phyloP scores from a whole-genome alignment of 2,888 invertebrate species.

The Lasioglossum figueresi region DNA sequence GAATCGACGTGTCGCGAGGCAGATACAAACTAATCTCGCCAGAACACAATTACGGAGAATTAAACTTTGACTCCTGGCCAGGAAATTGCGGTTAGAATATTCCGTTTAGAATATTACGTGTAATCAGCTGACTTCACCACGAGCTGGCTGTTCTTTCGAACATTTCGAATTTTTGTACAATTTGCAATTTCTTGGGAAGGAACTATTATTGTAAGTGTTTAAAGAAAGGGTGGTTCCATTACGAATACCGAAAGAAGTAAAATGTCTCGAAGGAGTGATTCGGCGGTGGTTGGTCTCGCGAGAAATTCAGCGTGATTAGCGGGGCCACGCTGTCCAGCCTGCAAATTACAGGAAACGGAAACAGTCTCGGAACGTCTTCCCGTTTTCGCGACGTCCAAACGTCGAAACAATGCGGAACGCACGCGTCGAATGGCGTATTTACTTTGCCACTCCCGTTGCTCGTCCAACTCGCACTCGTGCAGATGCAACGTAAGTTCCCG shows the following conservation, averaged over 20 bases:
- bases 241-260: neutral
- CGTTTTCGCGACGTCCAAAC: neutral
- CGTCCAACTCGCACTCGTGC: conserved; percentile 16
- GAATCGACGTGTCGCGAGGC: neutral
- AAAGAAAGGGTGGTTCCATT: no score
- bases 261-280: neutral
- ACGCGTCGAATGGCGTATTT: conserved; percentile 1
- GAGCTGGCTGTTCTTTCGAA: no score
- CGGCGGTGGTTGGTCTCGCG: no score
- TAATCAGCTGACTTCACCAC: neutral
- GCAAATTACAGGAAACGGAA: conserved; percentile 17
- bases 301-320: neutral
- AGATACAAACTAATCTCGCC: neutral
- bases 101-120: neutral
- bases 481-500: conserved; percentile 18
- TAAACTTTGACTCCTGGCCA: neutral
- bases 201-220: no score
- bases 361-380: neutral
- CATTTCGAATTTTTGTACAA: no score
- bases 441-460: neutral
- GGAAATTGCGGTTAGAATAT: neutral
- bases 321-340: neutral
- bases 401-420: neutral
- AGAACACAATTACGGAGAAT: neutral
- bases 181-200: no score